A percentile compares a stretch with the other conserved stretches of the same genome.
These are phyloP conservation scores for Odontomachus brunneus DNA, from an alignment of 1,140 invertebrate genomes.

Conservation along the genomic window DNA sequence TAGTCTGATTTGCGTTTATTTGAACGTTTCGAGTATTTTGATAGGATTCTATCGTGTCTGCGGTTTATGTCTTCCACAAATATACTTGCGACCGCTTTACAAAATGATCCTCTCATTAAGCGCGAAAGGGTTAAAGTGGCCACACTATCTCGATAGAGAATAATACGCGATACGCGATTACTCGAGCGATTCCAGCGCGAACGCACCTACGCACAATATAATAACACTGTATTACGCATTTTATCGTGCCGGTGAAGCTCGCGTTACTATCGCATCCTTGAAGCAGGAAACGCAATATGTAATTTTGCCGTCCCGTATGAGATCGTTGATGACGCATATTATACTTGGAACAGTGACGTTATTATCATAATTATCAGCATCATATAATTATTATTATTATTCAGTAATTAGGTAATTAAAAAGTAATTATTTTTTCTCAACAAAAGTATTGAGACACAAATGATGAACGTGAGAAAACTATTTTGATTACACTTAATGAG, in stretches of 20 bases:
- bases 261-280: neutral
- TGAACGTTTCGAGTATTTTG: neutral
- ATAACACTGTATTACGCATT: neutral
- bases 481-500: too few species aligned
- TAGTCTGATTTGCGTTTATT: too few species aligned
- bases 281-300: neutral
- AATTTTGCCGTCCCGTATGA: neutral
- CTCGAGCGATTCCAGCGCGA: neutral
- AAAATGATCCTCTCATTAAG: constrained; percentile 13
- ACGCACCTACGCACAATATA: neutral
- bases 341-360: too few species aligned
- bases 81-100: neutral
- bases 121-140: constrained; percentile 11
- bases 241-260: neutral
- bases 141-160: constrained; percentile 19
- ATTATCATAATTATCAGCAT: neutral
- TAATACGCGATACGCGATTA: constrained; percentile 33
- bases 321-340: too few species aligned
- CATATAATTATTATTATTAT: neutral
- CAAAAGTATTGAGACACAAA: neutral
- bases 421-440: neutral
- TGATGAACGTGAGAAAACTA: neutral
- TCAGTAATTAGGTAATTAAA: neutral
- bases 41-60: neutral
- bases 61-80: neutral